Conservation (phyloP, 2,888 invertebrate genomes). For the Heteromurus nitidus region DNA sequence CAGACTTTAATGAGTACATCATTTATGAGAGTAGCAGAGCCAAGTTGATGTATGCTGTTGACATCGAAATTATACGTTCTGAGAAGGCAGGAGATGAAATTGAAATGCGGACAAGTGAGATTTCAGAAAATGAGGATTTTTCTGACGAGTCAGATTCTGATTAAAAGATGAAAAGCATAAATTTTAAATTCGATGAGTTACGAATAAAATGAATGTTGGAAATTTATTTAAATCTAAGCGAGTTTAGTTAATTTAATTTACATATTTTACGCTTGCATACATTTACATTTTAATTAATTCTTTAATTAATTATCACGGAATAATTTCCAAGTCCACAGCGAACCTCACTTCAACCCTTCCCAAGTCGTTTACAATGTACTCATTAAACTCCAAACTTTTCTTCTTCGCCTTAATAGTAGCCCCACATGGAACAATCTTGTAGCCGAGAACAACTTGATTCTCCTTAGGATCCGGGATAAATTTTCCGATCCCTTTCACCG, state of each 20-base stretch:
- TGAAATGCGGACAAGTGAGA: no score
- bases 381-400: slow-evolving; percentile 17
- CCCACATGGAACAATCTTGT: slow-evolving; percentile 30
- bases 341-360: slow-evolving; percentile 26
- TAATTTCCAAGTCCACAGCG: slow-evolving; percentile 14
- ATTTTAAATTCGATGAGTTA: no score
- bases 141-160: no score
- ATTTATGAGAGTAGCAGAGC: slow-evolving; percentile 29
- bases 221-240: no score
- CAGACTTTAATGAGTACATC: slow-evolving; percentile 41
- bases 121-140: no score
- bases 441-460: neutral
- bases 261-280: no score
- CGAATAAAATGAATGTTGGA: no score
- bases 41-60: slow-evolving; percentile 30
- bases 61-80: neutral
- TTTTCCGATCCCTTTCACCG: neutral
- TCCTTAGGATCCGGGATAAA: slow-evolving; percentile 12
- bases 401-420: neutral
- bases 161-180: no score
- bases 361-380: slow-evolving; percentile 45
- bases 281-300: no score
- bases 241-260: no score
- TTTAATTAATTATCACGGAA: no score
- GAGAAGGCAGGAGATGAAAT: no score